Percentiles rank a stretch among this genome's conserved stretches.
Conservation (phyloP, 2,797 vertebrate genomes). For the Oryzias sinensis region DNA sequence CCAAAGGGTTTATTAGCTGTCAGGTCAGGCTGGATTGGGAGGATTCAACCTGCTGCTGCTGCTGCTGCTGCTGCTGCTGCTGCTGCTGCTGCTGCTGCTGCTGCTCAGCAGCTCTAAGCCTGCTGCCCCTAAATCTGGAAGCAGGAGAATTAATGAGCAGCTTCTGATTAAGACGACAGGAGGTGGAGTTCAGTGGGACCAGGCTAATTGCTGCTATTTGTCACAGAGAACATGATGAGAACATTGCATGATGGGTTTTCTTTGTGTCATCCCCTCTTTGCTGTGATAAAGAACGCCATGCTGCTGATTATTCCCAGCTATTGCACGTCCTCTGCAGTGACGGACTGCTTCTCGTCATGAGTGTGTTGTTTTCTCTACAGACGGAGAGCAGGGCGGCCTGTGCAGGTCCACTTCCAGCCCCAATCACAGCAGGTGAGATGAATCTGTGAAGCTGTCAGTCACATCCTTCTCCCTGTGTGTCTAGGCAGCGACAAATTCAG, state of each 20-base stretch:
- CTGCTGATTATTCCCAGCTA: conserved; percentile 46
- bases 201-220: conserved; percentile 54
- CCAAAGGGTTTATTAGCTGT: conserved; percentile 25
- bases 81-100: conserved; percentile 21
- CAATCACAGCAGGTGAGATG: conserved; percentile 75
- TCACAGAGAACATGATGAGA: conserved; percentile 21
- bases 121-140: conserved; percentile 30
- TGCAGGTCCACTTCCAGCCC: conserved; percentile 78
- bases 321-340: conserved; percentile 13
- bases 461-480: neutral
- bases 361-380: conserved; percentile 45
- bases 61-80: no score
- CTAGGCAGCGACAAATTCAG: conserved; percentile 2
- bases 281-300: conserved; percentile 11
- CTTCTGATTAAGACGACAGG: conserved; percentile 41
- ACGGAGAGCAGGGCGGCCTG: conserved; percentile 72
- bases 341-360: conserved; percentile 7
- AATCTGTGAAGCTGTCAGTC: neutral
- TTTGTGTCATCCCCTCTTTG: conserved; percentile 3
- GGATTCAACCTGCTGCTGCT: conserved; percentile 12
- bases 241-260: conserved; percentile 19
- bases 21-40: conserved; percentile 17
- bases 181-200: conserved; percentile 24
- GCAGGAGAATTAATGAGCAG: conserved; percentile 38
- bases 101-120: conserved; percentile 11